These are phyloP conservation scores for Aegithalos caudatus DNA, from an alignment of 2,113 vertebrate genomes.

Conservation along the genomic window DNA sequence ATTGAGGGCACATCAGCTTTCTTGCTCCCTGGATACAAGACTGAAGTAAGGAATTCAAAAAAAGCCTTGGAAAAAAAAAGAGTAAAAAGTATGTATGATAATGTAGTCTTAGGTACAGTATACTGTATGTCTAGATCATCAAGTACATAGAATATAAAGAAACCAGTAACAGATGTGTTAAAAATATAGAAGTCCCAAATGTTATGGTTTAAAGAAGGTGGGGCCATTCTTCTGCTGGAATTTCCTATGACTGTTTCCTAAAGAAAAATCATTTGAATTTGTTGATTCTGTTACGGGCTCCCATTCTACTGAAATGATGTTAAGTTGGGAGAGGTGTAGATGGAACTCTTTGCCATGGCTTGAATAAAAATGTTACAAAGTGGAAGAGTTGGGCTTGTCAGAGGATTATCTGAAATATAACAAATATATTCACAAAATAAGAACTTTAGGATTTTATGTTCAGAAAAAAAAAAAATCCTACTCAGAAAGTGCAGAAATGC, in stretches of 20 bases:
- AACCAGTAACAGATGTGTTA: constrained; percentile 55
- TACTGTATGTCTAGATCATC: constrained; percentile 34
- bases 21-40: not conserved
- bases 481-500: not conserved
- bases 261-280: constrained; percentile 6
- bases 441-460: not conserved
- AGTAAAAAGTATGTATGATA: not conserved
- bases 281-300: not conserved
- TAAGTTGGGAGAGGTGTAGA: not conserved
- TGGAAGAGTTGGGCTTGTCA: not conserved
- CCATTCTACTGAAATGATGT: not conserved
- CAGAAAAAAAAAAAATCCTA: too few relatives aligned
- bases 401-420: not conserved
- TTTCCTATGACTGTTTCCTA: not conserved
- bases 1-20: not conserved
- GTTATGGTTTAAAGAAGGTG: constrained; percentile 36
- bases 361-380: not conserved
- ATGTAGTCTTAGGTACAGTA: constrained; percentile 29
- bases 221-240: constrained; percentile 27
- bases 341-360: not conserved
- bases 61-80: not conserved
- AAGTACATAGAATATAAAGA: constrained; percentile 51
- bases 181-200: constrained; percentile 33
- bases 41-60: constrained; percentile 3
- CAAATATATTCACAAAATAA: not conserved